Base-by-base conservation (phyloP, 2,113 vertebrate species). In the Perognathus longimembris region DNA sequence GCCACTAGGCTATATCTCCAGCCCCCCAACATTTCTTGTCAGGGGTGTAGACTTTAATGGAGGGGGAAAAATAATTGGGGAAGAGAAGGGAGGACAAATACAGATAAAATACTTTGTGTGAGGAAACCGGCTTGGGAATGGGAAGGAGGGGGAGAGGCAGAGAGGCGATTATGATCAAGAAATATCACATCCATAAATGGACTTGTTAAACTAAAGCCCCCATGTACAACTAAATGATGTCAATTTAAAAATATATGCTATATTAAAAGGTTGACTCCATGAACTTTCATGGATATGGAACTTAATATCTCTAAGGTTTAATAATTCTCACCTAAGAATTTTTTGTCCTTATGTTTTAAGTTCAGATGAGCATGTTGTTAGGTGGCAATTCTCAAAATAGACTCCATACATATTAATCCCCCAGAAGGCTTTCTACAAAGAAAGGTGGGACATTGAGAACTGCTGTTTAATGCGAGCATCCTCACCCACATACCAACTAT, bases 271-370 rank as follows among this genome's bases (percentile, higher is more conserved):
- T 61, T 63, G 79, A 76, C 18, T 76, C 42, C n/a, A 36, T 75
- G 61, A 18, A 86, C 32, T 67, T 73, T 61, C 38, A 73, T 42
- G 74, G 84, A 78, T 40, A 11, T 81, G 57, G 36, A 38, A 59
- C 40, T 61, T 61, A 86, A 63, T 54, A 69, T 86, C 24, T 26
- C 4, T 93, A 73, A 80, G n/a, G 4, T 75, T 12, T 42, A n/a
- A 22, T 67, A 32, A 75, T 89, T 90, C 80, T 90, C 45, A 50
- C 20, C n/a, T 26, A 40, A 73, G 69, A 67, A 34, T 81, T 80
- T 88, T 86, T 86, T 42, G 76, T 67, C 82, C 79, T 82, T 59
- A 3, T 79, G 22, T 18, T 81, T 81, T 81, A n/a, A 30, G 57
- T 81, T 81, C 64, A 38, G 36, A 4, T 17, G 34, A 89, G 38